phyloP scores from a whole-genome alignment of 2,888 invertebrate genomes.

The Eustalomyia histrio region DNA sequence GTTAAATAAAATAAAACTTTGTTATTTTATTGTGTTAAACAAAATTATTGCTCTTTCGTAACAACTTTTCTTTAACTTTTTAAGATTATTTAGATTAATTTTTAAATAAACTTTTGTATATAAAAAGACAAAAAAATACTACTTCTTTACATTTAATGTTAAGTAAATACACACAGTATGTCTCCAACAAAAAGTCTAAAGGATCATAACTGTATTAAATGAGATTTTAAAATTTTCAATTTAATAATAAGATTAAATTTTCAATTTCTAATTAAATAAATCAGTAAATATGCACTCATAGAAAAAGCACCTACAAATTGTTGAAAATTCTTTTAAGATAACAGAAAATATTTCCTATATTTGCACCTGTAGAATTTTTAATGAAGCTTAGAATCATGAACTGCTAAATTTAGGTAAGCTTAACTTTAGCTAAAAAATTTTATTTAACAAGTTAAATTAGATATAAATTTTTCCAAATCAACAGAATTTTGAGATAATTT shows the following conservation, averaged over 20 bases:
- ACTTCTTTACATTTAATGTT: too few species aligned
- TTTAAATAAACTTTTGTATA: not conserved
- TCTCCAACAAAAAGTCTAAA: not conserved
- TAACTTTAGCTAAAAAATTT: too few species aligned
- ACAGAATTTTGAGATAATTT: too few species aligned
- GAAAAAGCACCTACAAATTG: not conserved
- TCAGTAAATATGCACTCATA: too few species aligned
- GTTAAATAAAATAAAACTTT: not conserved
- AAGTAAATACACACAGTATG: not conserved
- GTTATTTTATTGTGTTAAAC: not conserved
- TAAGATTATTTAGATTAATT: slow-evolving; percentile 1
- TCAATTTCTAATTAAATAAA: too few species aligned
- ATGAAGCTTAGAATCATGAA: too few species aligned
- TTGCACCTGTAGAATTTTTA: too few species aligned
- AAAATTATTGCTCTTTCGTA: not conserved
- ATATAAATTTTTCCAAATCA: too few species aligned
- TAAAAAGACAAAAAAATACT: not conserved
- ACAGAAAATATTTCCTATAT: too few species aligned
- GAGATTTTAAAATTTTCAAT: not conserved
- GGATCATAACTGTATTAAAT: not conserved
- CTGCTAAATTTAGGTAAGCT: too few species aligned
- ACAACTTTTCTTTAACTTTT: not conserved
- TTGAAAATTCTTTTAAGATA: not conserved
- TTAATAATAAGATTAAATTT: too few species aligned
- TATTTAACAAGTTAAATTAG: too few species aligned